Base-by-base conservation (phyloP, 2,797 vertebrate species). In the Eleutherodactylus coqui region DNA sequence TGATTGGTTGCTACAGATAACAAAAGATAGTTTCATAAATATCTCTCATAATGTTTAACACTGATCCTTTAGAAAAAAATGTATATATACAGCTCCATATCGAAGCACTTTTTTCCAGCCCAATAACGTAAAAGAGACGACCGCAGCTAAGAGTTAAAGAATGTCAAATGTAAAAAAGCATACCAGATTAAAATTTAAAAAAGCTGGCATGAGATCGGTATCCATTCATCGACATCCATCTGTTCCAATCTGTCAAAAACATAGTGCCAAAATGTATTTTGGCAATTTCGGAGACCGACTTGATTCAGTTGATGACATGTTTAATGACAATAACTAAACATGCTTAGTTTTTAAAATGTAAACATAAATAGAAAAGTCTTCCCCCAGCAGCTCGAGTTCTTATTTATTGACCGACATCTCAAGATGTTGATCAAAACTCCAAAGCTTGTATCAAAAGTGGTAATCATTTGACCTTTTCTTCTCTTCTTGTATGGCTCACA, bases 161-260 rank as follows among this genome's bases (percentile, higher is more conserved):
- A 13, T 6, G 14, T 2, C 32, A 3, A 51, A 55, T 8, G 36
- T 81, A 70, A 45, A 51, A n/a, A 82, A 73, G 19, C 41, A 41
- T 19, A 73, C 53, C 49, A 9, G 4, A 82, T 58, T 24, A 72
- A 43, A 81, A 82, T 8, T 19, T 51, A 80, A 79, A 69, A 69
- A 51, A 51, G 19, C 41, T 82, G 80, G 80, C 80, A 73, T 43
- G 32, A 70, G 3, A 82, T 16, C 6, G 19, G 64, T 43, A 45
- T 72, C 29, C 49, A 32, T 47, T 70, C 72, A 79, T 60, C 70
- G 38, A 70, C 27, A 79, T 34, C 64, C 84, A 79, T 85, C 75
- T 77, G 58, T 73, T 84, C 55, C 75, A 84, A 84, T 84, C 58
- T 85, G 84, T 85, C 51, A 72, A 79, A 67, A 72, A 24, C 27